Conservation (phyloP, 2,797 vertebrate species). For the Oreonectes daqikongensis region DNA sequence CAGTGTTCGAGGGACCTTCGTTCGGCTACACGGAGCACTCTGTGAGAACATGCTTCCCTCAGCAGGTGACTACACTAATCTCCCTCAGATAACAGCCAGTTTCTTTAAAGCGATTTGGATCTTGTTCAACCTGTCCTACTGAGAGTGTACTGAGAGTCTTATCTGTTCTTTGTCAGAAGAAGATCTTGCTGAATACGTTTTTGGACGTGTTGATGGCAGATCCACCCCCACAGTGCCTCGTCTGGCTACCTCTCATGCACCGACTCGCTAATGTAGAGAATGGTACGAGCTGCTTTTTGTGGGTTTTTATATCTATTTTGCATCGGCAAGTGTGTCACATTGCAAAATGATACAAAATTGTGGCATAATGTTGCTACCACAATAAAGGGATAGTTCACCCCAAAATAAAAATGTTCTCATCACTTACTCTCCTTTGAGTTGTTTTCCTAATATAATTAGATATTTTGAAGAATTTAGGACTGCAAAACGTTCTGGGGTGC, state of each 20-base stretch:
- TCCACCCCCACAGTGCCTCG: conserved; percentile 97
- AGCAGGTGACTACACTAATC: conserved; percentile 80
- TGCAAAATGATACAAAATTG: neutral
- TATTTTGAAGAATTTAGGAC: too few relatives aligned
- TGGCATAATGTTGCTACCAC: too few relatives aligned
- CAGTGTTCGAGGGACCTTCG: conserved; percentile 95
- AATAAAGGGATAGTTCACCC: too few relatives aligned
- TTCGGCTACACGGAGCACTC: conserved; percentile 96
- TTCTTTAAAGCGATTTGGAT: conserved; percentile 13
- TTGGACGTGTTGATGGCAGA: conserved; percentile 96
- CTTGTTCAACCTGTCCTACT: conserved; percentile 16
- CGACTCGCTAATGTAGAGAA: conserved; percentile 97
- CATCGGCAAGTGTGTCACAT: neutral
- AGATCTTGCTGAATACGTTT: conserved; percentile 94
- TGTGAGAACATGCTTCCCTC: conserved; percentile 89
- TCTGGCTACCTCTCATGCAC: conserved; percentile 98
- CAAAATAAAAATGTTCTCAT: too few relatives aligned
- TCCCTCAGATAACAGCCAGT: neutral
- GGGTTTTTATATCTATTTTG: conserved; percentile 15
- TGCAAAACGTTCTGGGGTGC: too few relatives aligned
- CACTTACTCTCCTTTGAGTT: too few relatives aligned
- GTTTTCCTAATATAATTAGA: too few relatives aligned
- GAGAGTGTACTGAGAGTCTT: conserved; percentile 28
- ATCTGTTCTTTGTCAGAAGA: conserved; percentile 80
- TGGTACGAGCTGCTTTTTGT: conserved; percentile 70